Conservation (phyloP, 2,888 invertebrate genomes). For the Tipula confusa region DNA sequence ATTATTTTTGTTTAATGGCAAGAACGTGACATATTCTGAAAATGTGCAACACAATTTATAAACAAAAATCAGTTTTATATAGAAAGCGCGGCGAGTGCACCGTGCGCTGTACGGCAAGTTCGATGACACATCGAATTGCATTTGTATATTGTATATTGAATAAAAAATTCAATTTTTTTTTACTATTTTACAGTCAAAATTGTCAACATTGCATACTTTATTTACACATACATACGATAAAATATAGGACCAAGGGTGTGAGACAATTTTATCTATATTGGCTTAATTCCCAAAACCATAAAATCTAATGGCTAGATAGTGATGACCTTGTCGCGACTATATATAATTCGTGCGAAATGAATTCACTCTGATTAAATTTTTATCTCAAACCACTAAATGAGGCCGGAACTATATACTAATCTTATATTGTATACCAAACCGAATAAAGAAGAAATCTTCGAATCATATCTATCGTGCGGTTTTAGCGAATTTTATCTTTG, state of each 20-base stretch:
- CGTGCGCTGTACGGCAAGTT: not conserved
- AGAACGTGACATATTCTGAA: conserved; percentile 6
- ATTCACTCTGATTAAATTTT: not conserved
- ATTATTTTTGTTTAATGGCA: not conserved
- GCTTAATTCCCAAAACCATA: not conserved
- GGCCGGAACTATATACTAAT: not conserved
- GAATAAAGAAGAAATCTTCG: not conserved
- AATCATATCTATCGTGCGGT: not conserved
- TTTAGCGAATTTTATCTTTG: not conserved
- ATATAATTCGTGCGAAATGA: not conserved
- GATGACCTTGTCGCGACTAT: not conserved
- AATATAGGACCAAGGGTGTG: not conserved
- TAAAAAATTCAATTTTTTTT: not conserved
- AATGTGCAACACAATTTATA: not conserved
- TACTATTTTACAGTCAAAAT: not conserved
- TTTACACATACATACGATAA: not conserved
- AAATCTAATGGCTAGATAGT: not conserved
- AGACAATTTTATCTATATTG: not conserved
- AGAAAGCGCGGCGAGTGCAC: not conserved
- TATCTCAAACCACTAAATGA: not conserved
- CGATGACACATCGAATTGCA: not conserved
- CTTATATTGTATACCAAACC: not conserved
- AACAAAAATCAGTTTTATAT: not conserved
- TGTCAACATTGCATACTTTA: not conserved
- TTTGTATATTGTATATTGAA: not conserved